Evolutionary conservation across 2,113 vertebrate genomes (phyloP), one percentile per base, ranked within the genome.

Genomic region (Hippocampus zosterae): DNA sequence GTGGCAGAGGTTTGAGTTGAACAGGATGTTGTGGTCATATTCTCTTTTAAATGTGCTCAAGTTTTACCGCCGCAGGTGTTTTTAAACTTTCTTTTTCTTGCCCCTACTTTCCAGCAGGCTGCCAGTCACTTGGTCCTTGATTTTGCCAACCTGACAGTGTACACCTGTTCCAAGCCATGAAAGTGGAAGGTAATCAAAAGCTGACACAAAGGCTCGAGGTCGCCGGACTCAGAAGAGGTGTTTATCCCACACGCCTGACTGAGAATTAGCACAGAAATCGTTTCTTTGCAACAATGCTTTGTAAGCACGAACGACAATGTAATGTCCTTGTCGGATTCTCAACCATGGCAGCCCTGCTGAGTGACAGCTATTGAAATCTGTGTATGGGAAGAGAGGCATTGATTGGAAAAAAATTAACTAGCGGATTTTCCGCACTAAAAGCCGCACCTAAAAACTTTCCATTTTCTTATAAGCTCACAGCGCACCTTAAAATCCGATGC

Each of bases 151-250:
- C 74, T 70, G 75, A 74, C 75, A 81, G 74, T 6, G 12, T 79
- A 69, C 82, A 85, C 81, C 88, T 90, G 88, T 88, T 88, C 68
- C 64, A 69, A 67, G 65, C 68, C 23, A 68, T 82, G 86, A 89
- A 91, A 91, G 72, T 16, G 77, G 71, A 89, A 75, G 74, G 76
- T 50, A 68, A 18, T 73, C 63, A 72, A 76, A 84, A 84, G 52
- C 76, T 86, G 85, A 85, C 79, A 80, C 71, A 55, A 67, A 74
- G 79, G 81, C 88, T 82, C 81, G 55, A 79, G 83, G 83, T 74
- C 75, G 82, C 70, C 81, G 72, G 78, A 83, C 81, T 85, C 84
- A 89, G 74, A 59, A 79, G 62, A 80, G 37, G 52, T 66, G 72
- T 7, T 16, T 62, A 64, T 27, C 33, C 2, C 53, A 40, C 13